phyloP scores from a whole-genome alignment of 2,888 invertebrate species.

The Agonum fuliginosum region DNA sequence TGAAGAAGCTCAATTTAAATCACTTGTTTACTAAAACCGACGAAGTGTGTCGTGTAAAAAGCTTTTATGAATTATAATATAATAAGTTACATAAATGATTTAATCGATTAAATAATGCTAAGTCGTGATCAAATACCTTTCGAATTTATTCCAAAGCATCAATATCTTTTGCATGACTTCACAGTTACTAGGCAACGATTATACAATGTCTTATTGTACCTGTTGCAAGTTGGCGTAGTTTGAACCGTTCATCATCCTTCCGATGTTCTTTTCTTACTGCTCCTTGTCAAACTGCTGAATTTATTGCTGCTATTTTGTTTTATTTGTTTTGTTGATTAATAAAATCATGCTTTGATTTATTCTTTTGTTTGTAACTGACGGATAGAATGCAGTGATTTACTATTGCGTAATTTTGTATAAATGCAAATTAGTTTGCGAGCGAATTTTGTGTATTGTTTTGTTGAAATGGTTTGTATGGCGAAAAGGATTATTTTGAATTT shows the following conservation, averaged over 20 bases:
- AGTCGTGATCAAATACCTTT: too few species aligned
- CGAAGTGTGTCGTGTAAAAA: too few species aligned
- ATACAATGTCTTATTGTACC: constrained; percentile 12
- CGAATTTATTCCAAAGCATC: too few species aligned
- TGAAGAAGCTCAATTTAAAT: too few species aligned
- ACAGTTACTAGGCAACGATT: constrained; percentile 13
- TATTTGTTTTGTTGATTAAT: constrained; percentile 41
- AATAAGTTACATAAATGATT: too few species aligned
- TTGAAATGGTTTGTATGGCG: too few species aligned
- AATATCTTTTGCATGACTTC: too few species aligned
- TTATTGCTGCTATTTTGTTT: constrained; percentile 21
- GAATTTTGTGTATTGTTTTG: neutral
- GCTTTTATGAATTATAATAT: too few species aligned
- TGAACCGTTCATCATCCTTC: constrained; percentile 25
- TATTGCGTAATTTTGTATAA: constrained; percentile 1
- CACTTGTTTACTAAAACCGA: too few species aligned
- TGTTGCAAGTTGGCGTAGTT: constrained; percentile 21
- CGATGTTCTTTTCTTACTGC: constrained; percentile 37
- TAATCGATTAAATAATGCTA: too few species aligned
- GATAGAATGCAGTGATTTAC: constrained; percentile 22
- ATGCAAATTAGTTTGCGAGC: constrained; percentile 5
- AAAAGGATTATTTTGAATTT: too few species aligned
- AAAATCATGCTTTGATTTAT: constrained; percentile 34
- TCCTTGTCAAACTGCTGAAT: constrained; percentile 31
- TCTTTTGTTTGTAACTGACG: constrained; percentile 35